These are phyloP conservation scores for Gymnogyps californianus DNA, from an alignment of 2,113 vertebrate genomes.

Conservation along the genomic window DNA sequence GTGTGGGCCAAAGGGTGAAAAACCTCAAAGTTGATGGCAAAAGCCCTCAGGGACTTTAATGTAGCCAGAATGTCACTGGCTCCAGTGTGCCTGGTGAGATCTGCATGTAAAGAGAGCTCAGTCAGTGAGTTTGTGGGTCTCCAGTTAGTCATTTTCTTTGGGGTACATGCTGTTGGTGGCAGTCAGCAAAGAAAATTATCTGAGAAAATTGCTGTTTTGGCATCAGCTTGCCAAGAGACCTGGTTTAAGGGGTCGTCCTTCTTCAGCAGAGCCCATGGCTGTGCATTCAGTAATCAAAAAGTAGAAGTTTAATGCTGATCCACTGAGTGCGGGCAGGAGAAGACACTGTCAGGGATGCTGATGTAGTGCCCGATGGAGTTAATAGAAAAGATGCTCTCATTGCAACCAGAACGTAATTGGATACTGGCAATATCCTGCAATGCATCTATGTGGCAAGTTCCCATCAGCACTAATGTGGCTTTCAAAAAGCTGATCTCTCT, in stretches of 20 bases:
- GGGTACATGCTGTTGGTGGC: accelerated
- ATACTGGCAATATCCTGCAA: neutral
- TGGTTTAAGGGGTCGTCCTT: neutral
- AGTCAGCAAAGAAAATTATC: neutral
- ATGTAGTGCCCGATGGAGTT: neutral
- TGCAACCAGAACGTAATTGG: neutral
- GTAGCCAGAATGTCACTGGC: neutral
- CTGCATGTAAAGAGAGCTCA: neutral
- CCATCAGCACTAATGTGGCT: neutral
- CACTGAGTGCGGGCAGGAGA: neutral
- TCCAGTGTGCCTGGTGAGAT: neutral
- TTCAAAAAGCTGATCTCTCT: neutral
- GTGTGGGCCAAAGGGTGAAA: neutral
- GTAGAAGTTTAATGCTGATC: neutral
- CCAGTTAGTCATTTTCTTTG: neutral
- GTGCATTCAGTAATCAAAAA: neutral
- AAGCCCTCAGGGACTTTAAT: neutral
- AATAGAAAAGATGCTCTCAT: neutral
- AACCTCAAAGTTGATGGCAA: neutral
- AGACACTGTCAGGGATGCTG: neutral
- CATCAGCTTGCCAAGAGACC: neutral
- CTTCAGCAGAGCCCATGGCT: neutral
- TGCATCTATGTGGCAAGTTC: neutral
- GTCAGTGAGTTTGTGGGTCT: neutral
- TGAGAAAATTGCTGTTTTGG: neutral